Evolutionary conservation across 1,140 invertebrate species (phyloP).

Genomic region (Paraescarpia echinospica): DNA sequence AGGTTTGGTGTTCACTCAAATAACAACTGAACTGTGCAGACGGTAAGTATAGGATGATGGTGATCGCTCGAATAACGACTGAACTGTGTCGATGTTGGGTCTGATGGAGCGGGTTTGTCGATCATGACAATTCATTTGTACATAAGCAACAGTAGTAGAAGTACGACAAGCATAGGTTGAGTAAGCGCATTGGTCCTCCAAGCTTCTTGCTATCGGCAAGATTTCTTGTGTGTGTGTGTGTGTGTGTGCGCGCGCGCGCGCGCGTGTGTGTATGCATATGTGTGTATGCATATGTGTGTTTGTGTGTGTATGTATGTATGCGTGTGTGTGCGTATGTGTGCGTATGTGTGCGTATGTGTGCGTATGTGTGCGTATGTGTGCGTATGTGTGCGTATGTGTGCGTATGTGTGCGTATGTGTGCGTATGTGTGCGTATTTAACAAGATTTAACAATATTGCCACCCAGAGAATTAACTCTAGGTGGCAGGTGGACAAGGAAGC

Average conservation of each 20-base stretch:
- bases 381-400: conserved; percentile 9
- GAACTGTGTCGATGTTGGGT: too few relatives aligned
- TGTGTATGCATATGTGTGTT: background rate
- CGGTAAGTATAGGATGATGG: background rate
- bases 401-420: conserved; percentile 9
- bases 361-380: background rate
- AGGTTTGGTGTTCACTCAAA: too few relatives aligned
- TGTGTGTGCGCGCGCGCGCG: background rate
- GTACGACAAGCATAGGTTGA: too few relatives aligned
- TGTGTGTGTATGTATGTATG: background rate
- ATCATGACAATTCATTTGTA: too few relatives aligned
- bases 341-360: too few relatives aligned
- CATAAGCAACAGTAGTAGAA: too few relatives aligned
- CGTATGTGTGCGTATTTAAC: too few relatives aligned
- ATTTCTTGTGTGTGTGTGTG: background rate
- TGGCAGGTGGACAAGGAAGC: too few relatives aligned
- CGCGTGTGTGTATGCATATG: background rate
- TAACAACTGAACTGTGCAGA: background rate
- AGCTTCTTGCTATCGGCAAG: background rate
- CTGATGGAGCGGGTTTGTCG: background rate
- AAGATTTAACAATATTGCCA: too few relatives aligned
- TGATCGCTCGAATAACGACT: background rate
- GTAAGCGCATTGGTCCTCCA: too few relatives aligned
- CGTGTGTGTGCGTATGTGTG: too few relatives aligned
- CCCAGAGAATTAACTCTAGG: too few relatives aligned